Percentiles rank a stretch among this genome's conserved stretches.
Conservation (phyloP, 1,140 invertebrate genomes). For the Drosophila pseudoobscura region DNA sequence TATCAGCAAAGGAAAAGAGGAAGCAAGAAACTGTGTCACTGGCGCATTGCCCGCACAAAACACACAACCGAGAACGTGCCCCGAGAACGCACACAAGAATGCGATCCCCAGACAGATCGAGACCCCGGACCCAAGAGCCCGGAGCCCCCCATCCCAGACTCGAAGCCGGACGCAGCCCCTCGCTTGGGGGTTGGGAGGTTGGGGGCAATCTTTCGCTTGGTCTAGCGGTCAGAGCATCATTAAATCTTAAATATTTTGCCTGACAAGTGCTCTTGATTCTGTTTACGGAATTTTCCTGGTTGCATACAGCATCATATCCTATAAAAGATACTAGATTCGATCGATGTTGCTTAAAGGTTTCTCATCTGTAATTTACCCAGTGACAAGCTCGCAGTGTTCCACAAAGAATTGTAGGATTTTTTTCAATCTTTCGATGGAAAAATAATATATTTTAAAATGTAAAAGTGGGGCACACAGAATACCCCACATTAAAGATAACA, state of each 20-base stretch:
- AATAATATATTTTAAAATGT: too few relatives aligned
- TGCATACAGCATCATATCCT: background rate
- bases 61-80: conserved; percentile 3
- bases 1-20: background rate
- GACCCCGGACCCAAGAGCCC: background rate
- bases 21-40: conserved; percentile 63
- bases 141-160: background rate
- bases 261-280: conserved; percentile 26
- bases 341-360: too few relatives aligned
- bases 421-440: too few relatives aligned
- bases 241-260: conserved; percentile 44
- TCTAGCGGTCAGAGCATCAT: conserved; percentile 22
- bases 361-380: too few relatives aligned
- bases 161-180: conserved; percentile 41
- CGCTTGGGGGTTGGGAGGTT: background rate
- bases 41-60: conserved; percentile 30
- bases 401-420: too few relatives aligned
- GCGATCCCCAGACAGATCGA: conserved; percentile 7
- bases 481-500: too few relatives aligned
- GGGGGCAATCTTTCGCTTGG: conserved; percentile 12
- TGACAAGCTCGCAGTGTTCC: too few relatives aligned
- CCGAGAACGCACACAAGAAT: too few relatives aligned
- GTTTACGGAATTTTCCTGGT: background rate
- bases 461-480: too few relatives aligned
- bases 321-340: too few relatives aligned